These are phyloP conservation scores for Leucozona laternaria DNA, from an alignment of 2,888 invertebrate species.

Conservation along the genomic window DNA sequence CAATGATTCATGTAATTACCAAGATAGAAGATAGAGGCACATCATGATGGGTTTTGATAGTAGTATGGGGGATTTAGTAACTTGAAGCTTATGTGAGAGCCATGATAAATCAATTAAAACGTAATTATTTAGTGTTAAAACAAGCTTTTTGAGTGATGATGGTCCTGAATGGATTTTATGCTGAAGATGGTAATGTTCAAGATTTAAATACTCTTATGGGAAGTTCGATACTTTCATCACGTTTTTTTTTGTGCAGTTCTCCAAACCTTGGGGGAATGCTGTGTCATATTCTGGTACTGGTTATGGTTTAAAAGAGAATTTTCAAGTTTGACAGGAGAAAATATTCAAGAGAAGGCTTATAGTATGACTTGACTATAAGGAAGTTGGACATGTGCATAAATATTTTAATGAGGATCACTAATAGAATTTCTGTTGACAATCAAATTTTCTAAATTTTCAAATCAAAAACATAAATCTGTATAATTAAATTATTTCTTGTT, in stretches of 20 bases:
- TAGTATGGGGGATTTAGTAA: constrained; percentile 22
- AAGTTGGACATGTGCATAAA: not conserved
- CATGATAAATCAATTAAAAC: constrained; percentile 69
- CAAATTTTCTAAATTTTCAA: too few relatives aligned
- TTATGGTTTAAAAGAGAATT: not conserved
- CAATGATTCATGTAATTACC: constrained; percentile 68
- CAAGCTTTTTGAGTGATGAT: constrained; percentile 16
- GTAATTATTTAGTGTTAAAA: constrained; percentile 25
- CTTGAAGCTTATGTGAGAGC: constrained; percentile 13
- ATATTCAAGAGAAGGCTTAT: not conserved
- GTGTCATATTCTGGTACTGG: not conserved
- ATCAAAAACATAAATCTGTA: not conserved
- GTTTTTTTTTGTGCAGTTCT: constrained; percentile 5
- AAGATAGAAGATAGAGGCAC: constrained; percentile 32
- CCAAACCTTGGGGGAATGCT: not conserved
- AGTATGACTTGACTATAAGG: not conserved
- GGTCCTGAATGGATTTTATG: constrained; percentile 57
- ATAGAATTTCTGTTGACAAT: too few relatives aligned
- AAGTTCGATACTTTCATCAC: constrained; percentile 28
- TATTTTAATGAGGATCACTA: not conserved
- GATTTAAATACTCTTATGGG: constrained; percentile 8
- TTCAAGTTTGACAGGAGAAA: constrained; percentile 20
- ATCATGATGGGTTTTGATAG: constrained; percentile 21
- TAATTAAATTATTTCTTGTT: not conserved
- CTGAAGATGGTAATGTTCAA: constrained; percentile 12